phyloP scores from a whole-genome alignment of 2,113 vertebrate genomes.

The Trematomus loennbergii region DNA sequence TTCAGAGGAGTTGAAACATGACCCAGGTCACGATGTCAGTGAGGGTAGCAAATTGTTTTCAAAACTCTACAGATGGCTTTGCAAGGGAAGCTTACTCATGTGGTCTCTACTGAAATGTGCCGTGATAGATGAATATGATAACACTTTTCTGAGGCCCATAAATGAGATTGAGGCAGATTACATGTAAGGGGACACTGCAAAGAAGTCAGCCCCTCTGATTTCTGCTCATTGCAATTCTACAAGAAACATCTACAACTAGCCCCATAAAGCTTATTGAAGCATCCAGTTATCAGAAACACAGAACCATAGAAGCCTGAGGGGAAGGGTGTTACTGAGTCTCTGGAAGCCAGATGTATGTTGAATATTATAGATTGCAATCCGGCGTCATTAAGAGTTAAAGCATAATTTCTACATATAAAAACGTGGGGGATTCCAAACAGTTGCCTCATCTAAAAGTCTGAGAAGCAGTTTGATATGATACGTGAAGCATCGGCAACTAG shows the following conservation, averaged over 20 bases:
- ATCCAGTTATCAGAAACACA: conserved; percentile 54
- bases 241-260: conserved; percentile 28
- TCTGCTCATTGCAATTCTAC: conserved; percentile 55
- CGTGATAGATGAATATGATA: conserved; percentile 11
- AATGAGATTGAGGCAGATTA: conserved; percentile 40
- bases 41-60: conserved; percentile 14
- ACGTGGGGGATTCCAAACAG: conserved; percentile 43
- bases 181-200: conserved; percentile 16
- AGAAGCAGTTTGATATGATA: conserved; percentile 44
- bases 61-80: neutral
- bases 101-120: conserved; percentile 5
- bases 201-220: conserved; percentile 45
- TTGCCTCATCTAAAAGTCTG: conserved; percentile 41
- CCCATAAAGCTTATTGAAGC: conserved; percentile 43
- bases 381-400: conserved; percentile 41
- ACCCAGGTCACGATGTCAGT: conserved; percentile 20
- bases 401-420: conserved; percentile 57
- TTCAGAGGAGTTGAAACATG: conserved; percentile 32
- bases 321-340: conserved; percentile 47
- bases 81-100: neutral
- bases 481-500: conserved; percentile 45
- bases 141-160: conserved; percentile 25
- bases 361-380: conserved; percentile 62
- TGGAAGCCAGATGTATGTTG: conserved; percentile 81
- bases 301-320: conserved; percentile 43